A percentile compares a stretch with the other conserved stretches of the same genome.
These are phyloP conservation scores for Anolis carolinensis DNA, from an alignment of 2,113 vertebrate genomes.

Conservation along the genomic window DNA sequence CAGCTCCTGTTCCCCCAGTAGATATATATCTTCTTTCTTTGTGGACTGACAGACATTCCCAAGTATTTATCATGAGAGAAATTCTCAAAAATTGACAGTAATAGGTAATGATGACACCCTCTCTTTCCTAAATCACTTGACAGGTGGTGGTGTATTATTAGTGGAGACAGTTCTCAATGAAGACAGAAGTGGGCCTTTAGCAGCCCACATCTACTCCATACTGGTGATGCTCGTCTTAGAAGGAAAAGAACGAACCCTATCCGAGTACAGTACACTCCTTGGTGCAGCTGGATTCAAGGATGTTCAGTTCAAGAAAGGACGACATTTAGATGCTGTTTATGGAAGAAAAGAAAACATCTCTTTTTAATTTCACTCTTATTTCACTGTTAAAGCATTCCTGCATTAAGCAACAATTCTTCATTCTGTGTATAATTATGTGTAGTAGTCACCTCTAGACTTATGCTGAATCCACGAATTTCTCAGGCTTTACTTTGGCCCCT, in stretches of 20 bases:
- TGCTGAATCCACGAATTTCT: too few species aligned
- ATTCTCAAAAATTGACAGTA: background rate
- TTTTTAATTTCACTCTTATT: background rate
- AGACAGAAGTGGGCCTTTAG: conserved; percentile 79
- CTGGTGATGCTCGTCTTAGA: conserved; percentile 88
- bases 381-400: too few species aligned
- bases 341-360: conserved; percentile 72
- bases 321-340: conserved; percentile 80
- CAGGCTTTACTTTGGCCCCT: too few species aligned
- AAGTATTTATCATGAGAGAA: too few species aligned
- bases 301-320: conserved; percentile 71
- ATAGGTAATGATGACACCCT: too few species aligned
- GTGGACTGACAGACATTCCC: too few species aligned
- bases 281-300: conserved; percentile 77
- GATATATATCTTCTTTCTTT: too few species aligned
- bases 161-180: conserved; percentile 81
- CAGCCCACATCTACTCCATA: conserved; percentile 79
- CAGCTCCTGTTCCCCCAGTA: too few species aligned
- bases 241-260: conserved; percentile 79
- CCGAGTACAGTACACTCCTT: conserved; percentile 78
- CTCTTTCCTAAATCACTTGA: background rate
- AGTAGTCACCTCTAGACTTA: too few species aligned
- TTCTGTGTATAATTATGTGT: too few species aligned
- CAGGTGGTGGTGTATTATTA: conserved; percentile 82
- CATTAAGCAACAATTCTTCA: too few species aligned